Evolutionary conservation across 2,888 invertebrate genomes (phyloP), one percentile per base, ranked within the genome.

Genomic region (Phasia obesa): DNA sequence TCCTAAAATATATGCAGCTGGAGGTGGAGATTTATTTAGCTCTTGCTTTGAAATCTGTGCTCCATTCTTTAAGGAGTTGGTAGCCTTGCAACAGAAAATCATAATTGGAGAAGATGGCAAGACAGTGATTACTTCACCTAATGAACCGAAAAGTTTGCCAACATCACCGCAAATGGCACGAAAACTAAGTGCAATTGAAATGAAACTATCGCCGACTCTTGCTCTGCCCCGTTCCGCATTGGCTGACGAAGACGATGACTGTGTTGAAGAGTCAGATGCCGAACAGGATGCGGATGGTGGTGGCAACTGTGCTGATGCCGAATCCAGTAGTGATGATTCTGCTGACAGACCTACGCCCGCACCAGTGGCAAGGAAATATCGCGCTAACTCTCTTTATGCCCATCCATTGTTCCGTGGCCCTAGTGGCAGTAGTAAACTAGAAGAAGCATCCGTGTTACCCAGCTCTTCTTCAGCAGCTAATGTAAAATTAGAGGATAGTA

Each of bases 21-120:
- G 92, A 42, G 92, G 92, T 31, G 92, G 92, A 44, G 94, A 94
- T 87, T 89, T 94, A 53, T 96, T 96, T 88, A 96, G 95, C 59
- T 95, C 95, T 7, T 96, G 95, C 89, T 94, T 95, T 88, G 96
- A 96, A 88, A 92, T 96, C 86, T 95, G 96, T 1, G 95, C 95
- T 0, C 95, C 96, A 51, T 93, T 93, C 82, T 92, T 93, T 57
- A 90, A 89, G 80, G 91, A 91, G 67, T 84, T 91, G 31, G 88
- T 88, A 13, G 89, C 90, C 25, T 85, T 91, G 84, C 89, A 91
- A 77, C 86, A 91, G 69, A 87, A 88, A 73, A 21, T 60, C 17
- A 44, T 86, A 65, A 83, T 64, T 60, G 85, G 51, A 70, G 64
- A 83, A 64, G 64, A 80, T 70, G 49, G 80, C n/a, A 75, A n/a